Percentiles rank a stretch among this genome's conserved stretches.
Evolutionary conservation across 2,888 invertebrate genomes (phyloP).

Genomic region (Girardia tigrina): DNA sequence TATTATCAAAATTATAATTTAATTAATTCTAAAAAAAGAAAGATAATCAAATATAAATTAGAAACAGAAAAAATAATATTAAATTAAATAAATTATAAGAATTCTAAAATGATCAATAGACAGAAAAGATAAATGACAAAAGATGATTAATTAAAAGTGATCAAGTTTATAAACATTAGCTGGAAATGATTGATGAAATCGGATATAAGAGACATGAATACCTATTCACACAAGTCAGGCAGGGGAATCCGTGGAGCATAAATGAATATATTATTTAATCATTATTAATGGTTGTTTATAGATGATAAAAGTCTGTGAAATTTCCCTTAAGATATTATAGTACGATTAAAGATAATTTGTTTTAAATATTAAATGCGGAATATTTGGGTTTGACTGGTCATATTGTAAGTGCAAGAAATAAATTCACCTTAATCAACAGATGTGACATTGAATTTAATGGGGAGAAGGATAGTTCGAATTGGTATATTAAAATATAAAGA

Average conservation of each 20-base stretch:
- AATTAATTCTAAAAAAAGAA: no score
- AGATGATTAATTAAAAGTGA: not conserved
- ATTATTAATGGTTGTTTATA: not conserved
- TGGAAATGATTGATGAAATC: not conserved
- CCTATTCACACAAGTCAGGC: not conserved
- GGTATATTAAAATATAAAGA: no score
- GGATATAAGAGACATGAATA: not conserved
- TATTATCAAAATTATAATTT: no score
- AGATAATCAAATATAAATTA: no score
- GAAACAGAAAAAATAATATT: not conserved
- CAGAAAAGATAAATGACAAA: conserved; percentile 15
- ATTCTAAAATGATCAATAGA: not conserved
- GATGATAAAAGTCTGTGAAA: not conserved
- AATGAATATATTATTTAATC: not conserved
- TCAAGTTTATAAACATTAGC: not conserved
- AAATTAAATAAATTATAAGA: not conserved
- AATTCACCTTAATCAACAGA: not conserved
- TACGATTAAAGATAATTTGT: not conserved
- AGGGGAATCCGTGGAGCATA: not conserved
- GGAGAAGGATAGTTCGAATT: not conserved
- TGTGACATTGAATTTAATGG: not conserved
- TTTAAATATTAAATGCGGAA: not conserved
- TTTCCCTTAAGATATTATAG: not conserved
- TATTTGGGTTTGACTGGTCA: not conserved
- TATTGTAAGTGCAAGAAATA: not conserved